Evolutionary conservation across 2,888 invertebrate species (phyloP), one percentile per base, ranked within the genome.

Genomic region (Drosophila antonietae): DNA sequence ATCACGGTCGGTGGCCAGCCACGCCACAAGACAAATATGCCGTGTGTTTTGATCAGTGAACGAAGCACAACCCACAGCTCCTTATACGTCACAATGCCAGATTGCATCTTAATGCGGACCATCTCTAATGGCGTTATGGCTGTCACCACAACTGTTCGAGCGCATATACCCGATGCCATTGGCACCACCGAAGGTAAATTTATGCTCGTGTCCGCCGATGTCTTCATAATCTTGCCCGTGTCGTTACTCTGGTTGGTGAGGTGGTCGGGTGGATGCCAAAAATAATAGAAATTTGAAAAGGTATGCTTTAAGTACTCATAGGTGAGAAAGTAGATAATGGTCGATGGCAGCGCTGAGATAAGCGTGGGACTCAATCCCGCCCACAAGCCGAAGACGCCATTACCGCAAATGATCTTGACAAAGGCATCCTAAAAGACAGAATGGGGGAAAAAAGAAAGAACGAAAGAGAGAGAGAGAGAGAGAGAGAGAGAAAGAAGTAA

Each of bases 71-170:
- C 91, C 59, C 93, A 76, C 33, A 89, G 90, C 39, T 87, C 74
- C 4, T 94, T 93, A 93, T 97, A 98, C 83, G 96, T 96, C 67
- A 98, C 93, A 89, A 95, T 95, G 89, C 97, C 96, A 0, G 98
- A 98, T 92, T 99, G 99, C 97, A 99, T 98, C 93, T 99, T 99
- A 0, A 99, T 99, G 89, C 99, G 94, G 61, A 99, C 95, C 83
- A 99, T 94, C 94, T 99, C 99, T 80, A 99, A 93, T 0, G 99
- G 99, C 90, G 97, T 98, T 33, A 99, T 97, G 73, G 97, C 93
- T 3, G 96, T 95, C 0, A 96, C 97, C 33, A 97, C 96, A 91
- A 95, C 94, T 41, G 95, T 94, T 91, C 98, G 94, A 1, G 98
- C 98, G 15, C 95, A 94, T 23, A 95, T 95, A 14, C 99, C 99